phyloP scores from a whole-genome alignment of 2,888 invertebrate species.

The Cephus runcator region DNA sequence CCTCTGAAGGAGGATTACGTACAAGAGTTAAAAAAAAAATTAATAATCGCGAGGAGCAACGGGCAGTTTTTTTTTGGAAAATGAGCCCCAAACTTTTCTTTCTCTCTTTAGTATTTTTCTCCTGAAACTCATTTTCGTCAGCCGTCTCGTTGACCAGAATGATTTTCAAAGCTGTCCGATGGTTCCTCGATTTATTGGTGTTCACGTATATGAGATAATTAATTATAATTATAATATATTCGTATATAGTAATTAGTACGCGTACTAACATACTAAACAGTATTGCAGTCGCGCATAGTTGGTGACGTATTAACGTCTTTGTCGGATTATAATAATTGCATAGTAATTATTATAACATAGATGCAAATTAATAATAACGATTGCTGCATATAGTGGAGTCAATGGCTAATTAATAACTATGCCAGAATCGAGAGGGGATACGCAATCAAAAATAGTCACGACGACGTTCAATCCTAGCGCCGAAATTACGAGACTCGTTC shows the following conservation, averaged over 20 bases:
- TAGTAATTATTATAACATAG: not conserved
- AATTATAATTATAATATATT: not conserved
- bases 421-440: not conserved
- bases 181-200: conserved; percentile 6
- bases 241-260: not conserved
- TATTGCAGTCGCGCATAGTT: not conserved
- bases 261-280: not conserved
- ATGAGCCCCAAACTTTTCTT: not conserved
- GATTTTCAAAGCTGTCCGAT: conserved; percentile 16
- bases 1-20: not conserved
- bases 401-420: not conserved
- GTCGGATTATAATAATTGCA: not conserved
- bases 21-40: not conserved
- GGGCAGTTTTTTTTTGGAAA: not conserved
- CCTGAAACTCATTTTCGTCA: conserved; percentile 17
- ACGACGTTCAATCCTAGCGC: not conserved
- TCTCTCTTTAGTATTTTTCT: not conserved
- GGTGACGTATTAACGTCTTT: not conserved
- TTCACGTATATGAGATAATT: not conserved
- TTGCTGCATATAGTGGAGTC: not conserved
- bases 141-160: conserved; percentile 13
- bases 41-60: not conserved
- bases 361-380: not conserved
- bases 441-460: not conserved
- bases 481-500: not conserved